These are phyloP conservation scores for Cepaea hortensis DNA, from an alignment of 2,888 invertebrate genomes.

Conservation along the genomic window DNA sequence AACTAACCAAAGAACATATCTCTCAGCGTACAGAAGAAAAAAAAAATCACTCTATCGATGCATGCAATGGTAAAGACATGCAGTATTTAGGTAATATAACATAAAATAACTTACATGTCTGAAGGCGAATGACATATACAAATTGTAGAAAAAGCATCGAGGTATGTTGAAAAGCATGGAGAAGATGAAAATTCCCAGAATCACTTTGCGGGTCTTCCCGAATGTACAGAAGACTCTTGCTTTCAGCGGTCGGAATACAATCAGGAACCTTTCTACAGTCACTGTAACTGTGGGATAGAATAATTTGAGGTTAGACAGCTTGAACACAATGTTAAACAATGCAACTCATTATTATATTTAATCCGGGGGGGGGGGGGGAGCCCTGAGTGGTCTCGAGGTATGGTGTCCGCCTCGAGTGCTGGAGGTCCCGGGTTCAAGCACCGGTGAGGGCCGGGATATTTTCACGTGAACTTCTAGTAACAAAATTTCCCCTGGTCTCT, in stretches of 20 bases:
- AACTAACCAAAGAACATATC: no score
- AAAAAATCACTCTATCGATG: no score
- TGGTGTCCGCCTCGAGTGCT: no score
- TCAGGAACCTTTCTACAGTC: slow-evolving; percentile 54
- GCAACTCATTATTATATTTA: no score
- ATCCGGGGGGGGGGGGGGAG: no score
- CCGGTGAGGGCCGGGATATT: no score
- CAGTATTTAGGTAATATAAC: slow-evolving; percentile 28
- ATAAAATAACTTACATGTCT: slow-evolving; percentile 22
- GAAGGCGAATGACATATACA: slow-evolving; percentile 23
- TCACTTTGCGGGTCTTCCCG: slow-evolving; percentile 50
- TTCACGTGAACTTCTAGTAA: no score
- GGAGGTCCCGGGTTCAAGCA: no score
- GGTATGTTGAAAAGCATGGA: slow-evolving; percentile 56
- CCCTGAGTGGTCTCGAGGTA: no score
- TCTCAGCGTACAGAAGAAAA: no score
- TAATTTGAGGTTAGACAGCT: background rate
- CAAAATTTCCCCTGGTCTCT: no score
- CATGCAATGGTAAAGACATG: no score
- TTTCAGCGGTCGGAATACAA: slow-evolving; percentile 53
- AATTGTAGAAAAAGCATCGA: slow-evolving; percentile 51
- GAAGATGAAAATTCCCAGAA: slow-evolving; percentile 53
- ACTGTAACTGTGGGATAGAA: slow-evolving; percentile 44
- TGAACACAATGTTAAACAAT: background rate
- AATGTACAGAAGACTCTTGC: slow-evolving; percentile 55